These are phyloP conservation scores for Polylopha cassiicola DNA, from an alignment of 2,888 invertebrate species.

Conservation along the genomic window DNA sequence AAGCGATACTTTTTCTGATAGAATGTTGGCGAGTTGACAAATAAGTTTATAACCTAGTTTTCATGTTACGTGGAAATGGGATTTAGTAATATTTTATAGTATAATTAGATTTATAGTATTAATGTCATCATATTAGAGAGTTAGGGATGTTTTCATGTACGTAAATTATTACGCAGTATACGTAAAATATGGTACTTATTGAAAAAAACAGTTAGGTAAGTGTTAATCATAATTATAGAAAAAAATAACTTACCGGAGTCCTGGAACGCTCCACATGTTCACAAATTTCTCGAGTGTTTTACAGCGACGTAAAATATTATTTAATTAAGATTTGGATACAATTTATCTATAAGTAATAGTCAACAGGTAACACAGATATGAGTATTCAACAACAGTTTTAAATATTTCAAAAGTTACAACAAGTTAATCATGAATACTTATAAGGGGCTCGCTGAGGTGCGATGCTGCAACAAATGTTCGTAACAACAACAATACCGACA, in stretches of 20 bases:
- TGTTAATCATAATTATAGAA: slow-evolving; percentile 8
- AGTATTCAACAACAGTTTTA: slow-evolving; percentile 70
- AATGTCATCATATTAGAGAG: too few relatives aligned
- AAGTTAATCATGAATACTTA: slow-evolving; percentile 47
- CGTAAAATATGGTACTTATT: not conserved
- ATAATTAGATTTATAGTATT: too few relatives aligned
- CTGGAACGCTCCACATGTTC: slow-evolving; percentile 36
- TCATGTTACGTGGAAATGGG: too few relatives aligned
- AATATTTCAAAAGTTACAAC: slow-evolving; percentile 72
- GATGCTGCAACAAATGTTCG: slow-evolving; percentile 44
- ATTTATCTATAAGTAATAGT: slow-evolving; percentile 64
- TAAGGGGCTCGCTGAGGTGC: slow-evolving; percentile 39
- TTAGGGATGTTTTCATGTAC: too few relatives aligned
- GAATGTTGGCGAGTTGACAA: too few relatives aligned
- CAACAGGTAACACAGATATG: slow-evolving; percentile 74
- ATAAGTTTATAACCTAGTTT: too few relatives aligned
- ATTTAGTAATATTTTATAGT: too few relatives aligned
- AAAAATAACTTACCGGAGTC: slow-evolving; percentile 41
- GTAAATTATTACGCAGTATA: too few relatives aligned
- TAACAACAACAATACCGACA: slow-evolving; percentile 61
- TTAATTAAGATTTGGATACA: slow-evolving; percentile 53
- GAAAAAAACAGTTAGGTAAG: not conserved
- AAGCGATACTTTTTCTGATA: too few relatives aligned
- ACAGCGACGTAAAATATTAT: slow-evolving; percentile 52
- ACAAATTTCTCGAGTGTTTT: slow-evolving; percentile 32